Conservation (phyloP, 1,140 invertebrate genomes). For the Drosophila eugracilis region DNA sequence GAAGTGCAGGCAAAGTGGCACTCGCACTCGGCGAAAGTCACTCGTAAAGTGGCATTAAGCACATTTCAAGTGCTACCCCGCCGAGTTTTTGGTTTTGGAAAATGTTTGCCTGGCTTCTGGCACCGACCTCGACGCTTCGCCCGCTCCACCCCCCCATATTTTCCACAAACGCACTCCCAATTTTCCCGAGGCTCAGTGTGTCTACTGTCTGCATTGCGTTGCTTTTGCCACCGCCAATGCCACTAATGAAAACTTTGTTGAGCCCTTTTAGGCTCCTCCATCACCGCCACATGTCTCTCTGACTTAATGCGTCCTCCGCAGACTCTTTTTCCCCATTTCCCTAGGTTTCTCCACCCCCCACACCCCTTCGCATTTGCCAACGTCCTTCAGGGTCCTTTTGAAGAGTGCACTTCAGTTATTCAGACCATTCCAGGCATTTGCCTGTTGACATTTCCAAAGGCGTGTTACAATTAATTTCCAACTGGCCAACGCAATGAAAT, state of each 20-base stretch:
- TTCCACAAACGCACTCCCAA: not conserved
- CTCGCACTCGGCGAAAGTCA: slow-evolving; percentile 78
- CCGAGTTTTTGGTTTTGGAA: slow-evolving; percentile 63
- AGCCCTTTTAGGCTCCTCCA: slow-evolving; percentile 73
- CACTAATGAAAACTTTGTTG: slow-evolving; percentile 80
- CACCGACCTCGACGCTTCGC: not conserved
- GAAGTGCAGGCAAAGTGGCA: slow-evolving; percentile 73
- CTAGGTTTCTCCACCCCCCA: not conserved
- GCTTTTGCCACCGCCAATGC: slow-evolving; percentile 62
- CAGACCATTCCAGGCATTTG: slow-evolving; percentile 55
- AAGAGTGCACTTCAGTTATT: slow-evolving; percentile 68
- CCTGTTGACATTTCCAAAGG: slow-evolving; percentile 53
- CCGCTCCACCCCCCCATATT: not conserved
- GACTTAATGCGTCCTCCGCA: slow-evolving; percentile 44
- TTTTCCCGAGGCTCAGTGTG: slow-evolving; percentile 2
- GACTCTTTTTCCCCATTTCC: slow-evolving; percentile 4
- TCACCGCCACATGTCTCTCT: slow-evolving; percentile 62
- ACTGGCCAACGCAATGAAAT: slow-evolving; percentile 52
- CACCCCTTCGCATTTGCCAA: not conserved
- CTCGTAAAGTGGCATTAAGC: slow-evolving; percentile 82
- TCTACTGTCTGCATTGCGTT: slow-evolving; percentile 41
- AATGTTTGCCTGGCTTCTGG: slow-evolving; percentile 68
- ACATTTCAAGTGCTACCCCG: slow-evolving; percentile 74
- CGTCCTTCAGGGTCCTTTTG: slow-evolving; percentile 9
- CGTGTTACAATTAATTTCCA: slow-evolving; percentile 65